Conservation (phyloP, 2,797 vertebrate species). For the Gallirallus australis region DNA sequence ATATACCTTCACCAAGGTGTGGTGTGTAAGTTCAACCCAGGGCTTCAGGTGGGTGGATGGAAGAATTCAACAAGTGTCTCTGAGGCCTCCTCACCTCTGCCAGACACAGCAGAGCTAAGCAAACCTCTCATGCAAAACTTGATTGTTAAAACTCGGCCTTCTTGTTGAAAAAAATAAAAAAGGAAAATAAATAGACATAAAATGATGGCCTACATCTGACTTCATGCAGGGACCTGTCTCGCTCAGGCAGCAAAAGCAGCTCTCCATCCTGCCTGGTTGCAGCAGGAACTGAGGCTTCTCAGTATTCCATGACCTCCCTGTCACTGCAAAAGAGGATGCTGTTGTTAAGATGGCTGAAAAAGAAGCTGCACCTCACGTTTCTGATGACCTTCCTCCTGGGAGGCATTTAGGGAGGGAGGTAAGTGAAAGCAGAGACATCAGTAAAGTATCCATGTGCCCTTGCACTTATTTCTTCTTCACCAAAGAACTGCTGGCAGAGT, state of each 20-base stretch:
- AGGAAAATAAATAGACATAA: background rate
- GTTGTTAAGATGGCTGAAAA: background rate
- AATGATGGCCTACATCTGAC: background rate
- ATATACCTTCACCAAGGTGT: background rate
- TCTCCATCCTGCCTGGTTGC: background rate
- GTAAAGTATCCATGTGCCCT: background rate
- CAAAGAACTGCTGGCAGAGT: background rate
- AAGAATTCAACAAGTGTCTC: background rate
- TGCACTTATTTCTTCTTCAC: background rate
- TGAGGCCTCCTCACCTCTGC: background rate
- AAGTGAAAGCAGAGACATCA: background rate
- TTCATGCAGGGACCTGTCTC: background rate
- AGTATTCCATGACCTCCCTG: background rate
- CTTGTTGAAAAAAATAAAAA: background rate
- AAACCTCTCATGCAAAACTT: background rate
- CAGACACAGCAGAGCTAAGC: background rate
- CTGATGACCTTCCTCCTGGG: background rate
- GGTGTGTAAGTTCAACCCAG: background rate
- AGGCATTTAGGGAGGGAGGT: fast-evolving
- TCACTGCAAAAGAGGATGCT: background rate
- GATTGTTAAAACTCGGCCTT: background rate
- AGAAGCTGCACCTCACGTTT: background rate
- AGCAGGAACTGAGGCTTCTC: background rate
- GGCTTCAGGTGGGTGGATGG: background rate
- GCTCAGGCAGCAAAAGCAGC: background rate